Evolutionary conservation across 2,797 vertebrate genomes (phyloP).

Genomic region (Lithobates pipiens): DNA sequence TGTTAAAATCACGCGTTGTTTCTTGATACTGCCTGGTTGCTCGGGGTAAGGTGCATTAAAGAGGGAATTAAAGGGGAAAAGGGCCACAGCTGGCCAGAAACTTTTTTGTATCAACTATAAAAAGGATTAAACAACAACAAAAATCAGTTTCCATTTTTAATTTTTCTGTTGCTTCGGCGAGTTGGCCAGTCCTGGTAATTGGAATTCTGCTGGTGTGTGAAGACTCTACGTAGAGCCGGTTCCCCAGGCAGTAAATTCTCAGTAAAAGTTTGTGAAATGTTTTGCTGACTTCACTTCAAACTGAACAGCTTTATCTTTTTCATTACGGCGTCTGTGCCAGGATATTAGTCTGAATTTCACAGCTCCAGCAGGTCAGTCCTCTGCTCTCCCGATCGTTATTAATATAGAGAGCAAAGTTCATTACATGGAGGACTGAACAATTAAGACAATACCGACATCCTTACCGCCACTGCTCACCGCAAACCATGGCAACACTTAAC

Average conservation of each 20-base stretch:
- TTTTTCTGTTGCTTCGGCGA: not conserved
- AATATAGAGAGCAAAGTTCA: conserved; percentile 36
- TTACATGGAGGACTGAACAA: conserved; percentile 47
- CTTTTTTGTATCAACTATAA: no score
- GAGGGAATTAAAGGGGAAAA: no score
- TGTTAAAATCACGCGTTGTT: no score
- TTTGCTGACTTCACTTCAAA: not conserved
- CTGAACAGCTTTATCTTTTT: conserved; percentile 4
- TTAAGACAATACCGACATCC: not conserved
- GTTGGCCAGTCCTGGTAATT: not conserved
- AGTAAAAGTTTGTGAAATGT: not conserved
- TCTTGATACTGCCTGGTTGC: no score
- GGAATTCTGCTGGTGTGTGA: not conserved
- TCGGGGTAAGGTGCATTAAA: no score
- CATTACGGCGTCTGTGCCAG: conserved; percentile 11
- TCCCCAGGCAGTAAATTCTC: no score
- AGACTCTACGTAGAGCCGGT: not conserved
- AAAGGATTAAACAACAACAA: no score
- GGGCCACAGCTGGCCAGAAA: no score
- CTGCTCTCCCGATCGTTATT: not conserved
- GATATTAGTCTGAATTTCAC: conserved; percentile 15
- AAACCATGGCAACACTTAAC: conserved; percentile 11
- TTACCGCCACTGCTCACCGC: not conserved
- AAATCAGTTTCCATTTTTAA: no score
- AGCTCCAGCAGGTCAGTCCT: not conserved